Evolutionary conservation across 2,113 vertebrate genomes (phyloP).

Genomic region (Daphoenositta chrysoptera): DNA sequence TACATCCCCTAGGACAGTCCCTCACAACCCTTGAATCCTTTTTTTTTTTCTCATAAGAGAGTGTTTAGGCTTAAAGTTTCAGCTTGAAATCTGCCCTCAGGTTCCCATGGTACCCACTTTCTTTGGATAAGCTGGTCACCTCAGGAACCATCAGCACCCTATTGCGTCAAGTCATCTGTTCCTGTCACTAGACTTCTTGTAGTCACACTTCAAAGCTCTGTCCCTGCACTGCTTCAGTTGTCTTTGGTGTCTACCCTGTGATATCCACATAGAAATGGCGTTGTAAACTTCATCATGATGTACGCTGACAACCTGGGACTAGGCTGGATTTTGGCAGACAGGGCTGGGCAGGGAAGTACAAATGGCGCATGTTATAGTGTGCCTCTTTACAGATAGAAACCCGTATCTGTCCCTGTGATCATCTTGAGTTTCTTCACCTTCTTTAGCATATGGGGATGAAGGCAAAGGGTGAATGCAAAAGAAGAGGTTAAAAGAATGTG

Average conservation of each 20-base stretch:
- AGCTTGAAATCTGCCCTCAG: not conserved
- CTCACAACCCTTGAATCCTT: not conserved
- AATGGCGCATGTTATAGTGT: accelerated
- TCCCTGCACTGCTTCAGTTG: not conserved
- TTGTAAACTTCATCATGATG: not conserved
- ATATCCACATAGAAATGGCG: not conserved
- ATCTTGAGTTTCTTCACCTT: not conserved
- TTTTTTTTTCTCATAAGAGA: not conserved
- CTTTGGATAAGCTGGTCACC: not conserved
- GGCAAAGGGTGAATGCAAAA: not conserved
- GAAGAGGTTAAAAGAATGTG: not conserved
- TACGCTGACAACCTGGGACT: not conserved
- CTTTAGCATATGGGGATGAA: not conserved
- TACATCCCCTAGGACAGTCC: not conserved
- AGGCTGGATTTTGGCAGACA: not conserved
- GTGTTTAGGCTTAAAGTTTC: not conserved
- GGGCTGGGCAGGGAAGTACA: not conserved
- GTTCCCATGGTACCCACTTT: not conserved
- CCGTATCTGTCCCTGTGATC: accelerated
- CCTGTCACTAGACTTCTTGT: not conserved
- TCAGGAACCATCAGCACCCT: not conserved
- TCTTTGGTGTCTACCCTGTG: not conserved
- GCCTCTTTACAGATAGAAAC: not conserved
- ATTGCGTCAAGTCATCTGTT: not conserved
- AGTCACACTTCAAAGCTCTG: not conserved